These are phyloP conservation scores for Agapornis roseicollis DNA, from an alignment of 2,113 vertebrate genomes.

Conservation along the genomic window DNA sequence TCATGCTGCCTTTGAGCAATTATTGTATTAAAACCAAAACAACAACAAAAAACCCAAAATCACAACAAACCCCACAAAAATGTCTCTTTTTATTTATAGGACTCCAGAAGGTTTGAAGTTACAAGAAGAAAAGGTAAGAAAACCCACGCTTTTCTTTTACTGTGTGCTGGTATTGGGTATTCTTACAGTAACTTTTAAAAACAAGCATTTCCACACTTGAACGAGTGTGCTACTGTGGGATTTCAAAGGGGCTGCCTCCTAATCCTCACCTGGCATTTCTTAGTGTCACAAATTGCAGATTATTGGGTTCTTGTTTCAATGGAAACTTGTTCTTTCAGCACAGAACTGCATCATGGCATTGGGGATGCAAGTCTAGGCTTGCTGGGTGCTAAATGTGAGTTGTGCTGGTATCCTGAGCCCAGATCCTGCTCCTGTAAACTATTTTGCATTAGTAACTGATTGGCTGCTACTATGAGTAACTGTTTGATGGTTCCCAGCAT, in stretches of 20 bases:
- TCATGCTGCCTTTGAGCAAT: conserved; percentile 30
- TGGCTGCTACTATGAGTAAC: conserved; percentile 25
- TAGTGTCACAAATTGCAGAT: neutral
- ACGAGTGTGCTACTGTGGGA: neutral
- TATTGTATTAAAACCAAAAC: neutral
- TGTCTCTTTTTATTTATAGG: conserved; percentile 74
- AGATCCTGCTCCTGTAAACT: neutral
- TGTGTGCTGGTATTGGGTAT: conserved; percentile 8
- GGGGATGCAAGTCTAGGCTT: neutral
- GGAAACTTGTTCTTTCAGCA: neutral
- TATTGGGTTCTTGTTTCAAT: neutral
- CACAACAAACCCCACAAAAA: neutral
- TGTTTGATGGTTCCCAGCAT: conserved; percentile 40
- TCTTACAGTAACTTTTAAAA: neutral
- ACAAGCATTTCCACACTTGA: neutral
- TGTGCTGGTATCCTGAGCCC: too few species aligned
- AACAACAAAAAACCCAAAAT: neutral
- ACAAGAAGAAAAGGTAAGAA: conserved; percentile 78
- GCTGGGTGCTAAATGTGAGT: too few species aligned
- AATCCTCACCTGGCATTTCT: neutral
- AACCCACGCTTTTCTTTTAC: neutral
- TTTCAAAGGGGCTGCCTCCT: neutral
- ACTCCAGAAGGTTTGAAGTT: conserved; percentile 68
- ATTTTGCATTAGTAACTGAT: neutral
- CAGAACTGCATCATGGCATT: neutral